These are phyloP conservation scores for Torymus tubicola DNA, from an alignment of 2,888 invertebrate species.

Conservation along the genomic window DNA sequence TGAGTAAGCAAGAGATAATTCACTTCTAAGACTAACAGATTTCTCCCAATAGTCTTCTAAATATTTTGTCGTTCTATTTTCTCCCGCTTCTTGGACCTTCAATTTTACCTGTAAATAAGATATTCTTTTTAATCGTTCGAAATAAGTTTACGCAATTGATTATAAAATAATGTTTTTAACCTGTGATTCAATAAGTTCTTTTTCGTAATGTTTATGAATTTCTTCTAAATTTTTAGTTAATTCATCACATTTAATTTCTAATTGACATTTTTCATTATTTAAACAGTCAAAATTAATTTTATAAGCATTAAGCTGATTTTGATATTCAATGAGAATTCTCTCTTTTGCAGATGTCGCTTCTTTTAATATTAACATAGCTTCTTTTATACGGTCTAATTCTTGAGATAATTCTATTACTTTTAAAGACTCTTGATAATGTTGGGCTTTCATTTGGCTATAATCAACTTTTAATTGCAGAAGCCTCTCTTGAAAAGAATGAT, in stretches of 20 bases:
- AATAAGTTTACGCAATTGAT: conserved; percentile 2
- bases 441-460: conserved; percentile 60
- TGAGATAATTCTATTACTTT: conserved; percentile 61
- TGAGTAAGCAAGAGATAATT: conserved; percentile 60
- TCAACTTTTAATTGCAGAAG: conserved; percentile 63
- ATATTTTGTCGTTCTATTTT: conserved; percentile 58
- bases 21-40: conserved; percentile 60
- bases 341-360: conserved; percentile 60
- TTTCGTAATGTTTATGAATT: conserved; percentile 59
- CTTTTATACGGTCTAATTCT: conserved; percentile 63
- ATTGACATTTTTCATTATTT: conserved; percentile 54
- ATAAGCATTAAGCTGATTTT: conserved; percentile 57
- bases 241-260: conserved; percentile 57
- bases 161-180: conserved; percentile 23
- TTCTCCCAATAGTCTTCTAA: conserved; percentile 63
- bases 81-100: conserved; percentile 59
- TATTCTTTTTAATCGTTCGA: not conserved
- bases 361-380: conserved; percentile 60
- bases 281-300: conserved; percentile 61
- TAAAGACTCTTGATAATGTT: conserved; percentile 58
- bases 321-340: conserved; percentile 60
- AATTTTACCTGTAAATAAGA: conserved; percentile 58
- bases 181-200: conserved; percentile 55
- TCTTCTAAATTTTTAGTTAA: conserved; percentile 49
- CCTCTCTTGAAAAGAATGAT: conserved; percentile 53